phyloP scores from a whole-genome alignment of 2,113 vertebrate genomes.

The Oryzias celebensis region DNA sequence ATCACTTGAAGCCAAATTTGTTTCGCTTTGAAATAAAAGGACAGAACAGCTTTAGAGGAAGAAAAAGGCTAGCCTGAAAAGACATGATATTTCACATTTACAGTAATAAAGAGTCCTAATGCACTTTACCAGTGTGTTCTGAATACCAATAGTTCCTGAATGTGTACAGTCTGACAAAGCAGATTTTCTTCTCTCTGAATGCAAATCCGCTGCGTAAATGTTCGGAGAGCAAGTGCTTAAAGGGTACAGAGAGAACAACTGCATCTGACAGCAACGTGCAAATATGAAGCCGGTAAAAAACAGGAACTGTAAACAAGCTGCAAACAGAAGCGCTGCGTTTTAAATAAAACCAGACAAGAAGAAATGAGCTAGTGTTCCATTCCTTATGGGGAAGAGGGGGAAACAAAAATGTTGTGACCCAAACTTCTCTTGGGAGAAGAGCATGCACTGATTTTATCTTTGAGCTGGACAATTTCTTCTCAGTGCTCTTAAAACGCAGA shows the following conservation, averaged over 20 bases:
- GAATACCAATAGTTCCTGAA: background rate
- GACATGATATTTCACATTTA: too few relatives aligned
- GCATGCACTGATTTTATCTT: slow-evolving; percentile 22
- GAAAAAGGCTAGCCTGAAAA: too few relatives aligned
- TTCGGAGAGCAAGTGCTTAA: slow-evolving; percentile 9
- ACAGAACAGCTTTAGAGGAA: too few relatives aligned
- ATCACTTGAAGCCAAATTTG: too few relatives aligned
- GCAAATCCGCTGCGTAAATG: slow-evolving; percentile 20
- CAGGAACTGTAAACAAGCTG: slow-evolving; percentile 9
- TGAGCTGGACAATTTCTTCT: slow-evolving; percentile 12
- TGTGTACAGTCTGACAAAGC: background rate
- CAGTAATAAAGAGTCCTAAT: background rate
- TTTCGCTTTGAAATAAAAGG: too few relatives aligned
- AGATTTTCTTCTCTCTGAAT: slow-evolving; percentile 16
- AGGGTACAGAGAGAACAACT: slow-evolving; percentile 12
- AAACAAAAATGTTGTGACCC: slow-evolving; percentile 26
- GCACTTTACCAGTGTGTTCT: background rate
- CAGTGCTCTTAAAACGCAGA: background rate
- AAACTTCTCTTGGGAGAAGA: slow-evolving; percentile 26
- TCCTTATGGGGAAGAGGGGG: slow-evolving; percentile 41
- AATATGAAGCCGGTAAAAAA: slow-evolving; percentile 26
- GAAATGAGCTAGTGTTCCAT: slow-evolving; percentile 10
- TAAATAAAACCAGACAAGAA: slow-evolving; percentile 38
- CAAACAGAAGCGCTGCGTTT: slow-evolving; percentile 15
- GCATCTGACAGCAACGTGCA: slow-evolving; percentile 37